A percentile compares a stretch with the other conserved stretches of the same genome.
Evolutionary conservation across 2,113 vertebrate genomes (phyloP).

Genomic region (Hyla sarda): DNA sequence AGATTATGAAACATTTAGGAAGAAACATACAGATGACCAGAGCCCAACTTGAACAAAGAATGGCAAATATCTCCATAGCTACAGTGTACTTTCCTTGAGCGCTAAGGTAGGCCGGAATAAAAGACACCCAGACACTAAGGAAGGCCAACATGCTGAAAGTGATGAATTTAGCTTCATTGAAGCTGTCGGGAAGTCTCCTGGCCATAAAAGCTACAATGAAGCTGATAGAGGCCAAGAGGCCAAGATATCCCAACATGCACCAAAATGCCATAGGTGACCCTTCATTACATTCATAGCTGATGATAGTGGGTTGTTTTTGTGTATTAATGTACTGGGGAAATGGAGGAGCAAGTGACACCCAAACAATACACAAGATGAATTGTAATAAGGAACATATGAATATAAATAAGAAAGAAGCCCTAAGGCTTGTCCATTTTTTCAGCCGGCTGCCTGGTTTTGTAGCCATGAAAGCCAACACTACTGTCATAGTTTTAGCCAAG

Average conservation of each 20-base stretch:
- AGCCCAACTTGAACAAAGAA: too few species aligned
- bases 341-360: slow-evolving; percentile 63
- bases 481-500: too few species aligned
- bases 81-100: too few species aligned
- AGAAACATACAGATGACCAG: too few species aligned
- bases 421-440: not conserved
- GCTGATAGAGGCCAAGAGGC: too few species aligned
- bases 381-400: slow-evolving; percentile 62
- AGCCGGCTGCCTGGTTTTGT: not conserved
- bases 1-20: too few species aligned
- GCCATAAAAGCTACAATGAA: slow-evolving; percentile 42
- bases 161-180: slow-evolving; percentile 55
- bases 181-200: slow-evolving; percentile 5
- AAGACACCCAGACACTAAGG: slow-evolving; percentile 24
- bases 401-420: not conserved
- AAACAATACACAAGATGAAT: slow-evolving; percentile 59
- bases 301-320: not conserved
- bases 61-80: too few species aligned
- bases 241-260: slow-evolving; percentile 64
- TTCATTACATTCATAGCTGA: slow-evolving; percentile 61
- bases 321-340: slow-evolving; percentile 54
- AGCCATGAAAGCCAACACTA: too few species aligned
- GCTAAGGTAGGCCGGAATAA: too few species aligned
- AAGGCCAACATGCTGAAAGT: slow-evolving; percentile 44
- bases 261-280: slow-evolving; percentile 63